Base-by-base conservation (phyloP, 2,888 invertebrate species). In the Mimas tiliae region DNA sequence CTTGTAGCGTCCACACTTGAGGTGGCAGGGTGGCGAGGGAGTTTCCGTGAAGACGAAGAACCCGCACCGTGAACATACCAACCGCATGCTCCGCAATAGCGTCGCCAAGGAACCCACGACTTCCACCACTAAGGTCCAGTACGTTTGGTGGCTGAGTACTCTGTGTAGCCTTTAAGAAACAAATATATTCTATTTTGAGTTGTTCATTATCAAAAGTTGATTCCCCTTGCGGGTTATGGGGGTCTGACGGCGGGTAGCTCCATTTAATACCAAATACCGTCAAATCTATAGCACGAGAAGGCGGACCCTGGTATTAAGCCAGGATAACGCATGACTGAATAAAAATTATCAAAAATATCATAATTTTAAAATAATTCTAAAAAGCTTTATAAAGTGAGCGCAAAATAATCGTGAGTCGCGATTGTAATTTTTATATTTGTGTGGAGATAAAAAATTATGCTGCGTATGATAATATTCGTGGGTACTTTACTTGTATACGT, bases 11-110 rank as follows among this genome's bases (percentile, higher is more conserved):
- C 79, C 96, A 91, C 66, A 96, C 86, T 74, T 95, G 95, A 33
- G 86, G 82, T 0, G 96, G 96, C 69, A 96, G 87, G 42, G 91
- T 83, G 63, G 92, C 89, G 64, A 96, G 94, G 19, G 94, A 92
- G 82, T 96, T 96, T n/a, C 81, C 81, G 14, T 86, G 74, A 67
- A 93, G 77, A 3, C 81, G 82, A 45, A 93, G 75, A 42, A 89
- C 89, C 4, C 92, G 86, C 11, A 93, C 81, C 1, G 88, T 85
- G 70, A 93, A 93, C 0, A 87, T 90, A 19, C 87, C 83, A 2
- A 81, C 69, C 0, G 88, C 83, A 68, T 91, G 89, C 68, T 90
- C 90, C 3, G 85, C 76, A 0, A 93, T 78, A 0, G 91, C 88
- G 4, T 87, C 79, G 0, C 84, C 83, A 0, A 93, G 76, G 0